Evolutionary conservation across 2,113 vertebrate species (phyloP), one percentile per base, ranked within the genome.

Genomic region (Barnardius zonarius): DNA sequence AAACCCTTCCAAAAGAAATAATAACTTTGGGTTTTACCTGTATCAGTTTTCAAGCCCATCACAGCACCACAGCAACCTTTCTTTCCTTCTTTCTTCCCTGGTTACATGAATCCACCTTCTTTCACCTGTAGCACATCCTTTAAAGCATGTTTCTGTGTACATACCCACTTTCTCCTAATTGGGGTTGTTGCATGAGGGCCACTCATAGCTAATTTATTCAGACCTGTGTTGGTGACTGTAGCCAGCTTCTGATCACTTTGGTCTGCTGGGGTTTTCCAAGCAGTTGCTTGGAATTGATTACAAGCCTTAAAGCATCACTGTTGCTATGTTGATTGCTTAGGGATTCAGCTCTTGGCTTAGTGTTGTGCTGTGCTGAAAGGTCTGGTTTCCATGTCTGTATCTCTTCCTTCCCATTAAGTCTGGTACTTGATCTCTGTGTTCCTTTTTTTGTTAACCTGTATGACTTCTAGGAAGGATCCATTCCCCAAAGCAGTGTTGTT

Each of bases 311-410:
- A 93, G 83, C 89, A 91, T 95, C 61, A n/a, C 54, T 93, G 88
- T 81, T 95, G 90, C 93, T 79, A 2, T 59, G 67, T 55, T 73
- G 77, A 93, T 92, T 96, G 83, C 88, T 80, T 30, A 43, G 92
- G 83, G 83, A 94, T 89, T 97, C 91, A 76, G 66, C 90, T 92
- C 88, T 86, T 94, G 94, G 89, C 88, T 96, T 93, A 73, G 67
- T 33, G 86, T 30, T 80, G 70, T 69, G 83, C 86, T 92, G 6
- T 93, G 61, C 85, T 86, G 59, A 88, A 81, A 75, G 80, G 70
- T 91, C 79, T 93, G 83, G 69, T 95, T 93, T 96, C 83, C 44
- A 12, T 75, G 70, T 70, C 91, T 51, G 8, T 90, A 89, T 91
- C 17, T 3, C 70, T 88, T 89, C 86, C 57, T 87, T 92, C 68